These are phyloP conservation scores for Leptinotarsa texana DNA, from an alignment of 1,140 invertebrate species.

Conservation along the genomic window DNA sequence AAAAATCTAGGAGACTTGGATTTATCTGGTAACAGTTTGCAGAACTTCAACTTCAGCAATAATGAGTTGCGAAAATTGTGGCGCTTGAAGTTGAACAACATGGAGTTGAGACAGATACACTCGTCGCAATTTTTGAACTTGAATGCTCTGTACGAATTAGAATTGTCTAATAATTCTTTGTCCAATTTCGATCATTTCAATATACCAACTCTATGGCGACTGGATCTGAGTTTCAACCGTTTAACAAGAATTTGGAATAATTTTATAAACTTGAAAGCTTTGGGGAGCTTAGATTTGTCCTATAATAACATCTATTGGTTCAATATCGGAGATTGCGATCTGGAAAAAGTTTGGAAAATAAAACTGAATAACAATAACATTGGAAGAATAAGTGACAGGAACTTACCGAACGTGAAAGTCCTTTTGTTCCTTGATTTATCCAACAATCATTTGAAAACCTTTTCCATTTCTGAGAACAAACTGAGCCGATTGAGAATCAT, in stretches of 20 bases:
- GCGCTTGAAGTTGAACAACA: slow-evolving; percentile 4
- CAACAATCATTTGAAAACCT: slow-evolving; percentile 2
- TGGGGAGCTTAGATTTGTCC: slow-evolving; percentile 12
- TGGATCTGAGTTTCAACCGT: slow-evolving; percentile 7
- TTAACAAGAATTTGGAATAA: slow-evolving; percentile 5
- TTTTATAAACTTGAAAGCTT: slow-evolving; percentile 10
- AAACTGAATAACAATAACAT: slow-evolving; percentile 14
- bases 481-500: not conserved
- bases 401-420: not conserved
- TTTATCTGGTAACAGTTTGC: slow-evolving; percentile 1
- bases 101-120: not conserved
- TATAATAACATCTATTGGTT: slow-evolving; percentile 8
- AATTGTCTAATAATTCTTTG: slow-evolving; percentile 4
- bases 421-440: not conserved
- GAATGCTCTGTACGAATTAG: not conserved
- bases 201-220: slow-evolving; percentile 1
- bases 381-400: not conserved
- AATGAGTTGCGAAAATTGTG: not conserved
- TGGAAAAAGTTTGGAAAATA: not conserved
- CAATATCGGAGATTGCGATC: not conserved
- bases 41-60: not conserved
- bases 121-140: not conserved
- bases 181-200: not conserved
- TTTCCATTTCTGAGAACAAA: not conserved
- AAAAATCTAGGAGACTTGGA: not conserved